Evolutionary conservation across 2,113 vertebrate genomes (phyloP).

Genomic region (Zapus hudsonius): DNA sequence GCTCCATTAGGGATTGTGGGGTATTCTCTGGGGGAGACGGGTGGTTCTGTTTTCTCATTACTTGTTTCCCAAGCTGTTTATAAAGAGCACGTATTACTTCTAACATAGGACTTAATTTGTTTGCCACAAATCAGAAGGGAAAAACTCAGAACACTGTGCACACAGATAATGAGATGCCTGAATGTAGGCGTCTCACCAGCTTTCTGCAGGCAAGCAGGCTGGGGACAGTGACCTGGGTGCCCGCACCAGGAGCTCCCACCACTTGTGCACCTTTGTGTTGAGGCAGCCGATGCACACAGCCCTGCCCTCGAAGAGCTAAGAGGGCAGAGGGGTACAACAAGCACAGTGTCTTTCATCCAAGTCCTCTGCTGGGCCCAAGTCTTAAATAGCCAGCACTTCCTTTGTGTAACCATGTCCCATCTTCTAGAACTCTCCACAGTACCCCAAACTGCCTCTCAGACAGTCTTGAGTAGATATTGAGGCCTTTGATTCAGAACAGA

Average conservation of each 20-base stretch:
- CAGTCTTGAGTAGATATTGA: fast-evolving
- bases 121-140: background rate
- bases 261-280: fast-evolving
- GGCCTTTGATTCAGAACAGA: background rate
- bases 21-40: background rate
- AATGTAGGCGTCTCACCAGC: fast-evolving
- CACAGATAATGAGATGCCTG: background rate
- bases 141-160: background rate
- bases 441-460: background rate
- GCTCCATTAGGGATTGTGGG: background rate
- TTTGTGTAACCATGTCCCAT: too few relatives aligned
- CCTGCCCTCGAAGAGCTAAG: background rate
- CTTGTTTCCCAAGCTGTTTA: constrained; percentile 37
- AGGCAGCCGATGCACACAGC: background rate
- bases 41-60: background rate
- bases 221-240: background rate
- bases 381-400: background rate
- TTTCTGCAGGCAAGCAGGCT: background rate
- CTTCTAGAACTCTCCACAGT: background rate
- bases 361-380: background rate
- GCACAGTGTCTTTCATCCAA: fast-evolving
- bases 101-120: background rate
- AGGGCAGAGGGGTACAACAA: background rate
- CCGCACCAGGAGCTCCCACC: background rate
- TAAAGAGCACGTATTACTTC: background rate